phyloP scores from a whole-genome alignment of 1,140 invertebrate genomes.

The Papilio polytes region DNA sequence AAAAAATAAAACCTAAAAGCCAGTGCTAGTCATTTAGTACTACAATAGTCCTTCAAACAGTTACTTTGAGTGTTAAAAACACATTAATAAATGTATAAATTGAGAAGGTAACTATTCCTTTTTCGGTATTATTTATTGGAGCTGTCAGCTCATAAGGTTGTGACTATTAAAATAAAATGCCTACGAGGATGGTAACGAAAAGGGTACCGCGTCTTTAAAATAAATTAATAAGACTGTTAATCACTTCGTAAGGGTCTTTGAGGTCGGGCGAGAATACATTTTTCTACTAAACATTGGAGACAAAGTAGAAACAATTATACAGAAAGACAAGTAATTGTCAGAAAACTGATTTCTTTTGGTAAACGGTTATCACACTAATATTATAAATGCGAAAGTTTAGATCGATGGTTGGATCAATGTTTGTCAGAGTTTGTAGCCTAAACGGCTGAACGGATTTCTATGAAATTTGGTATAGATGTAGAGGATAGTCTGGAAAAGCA shows the following conservation, averaged over 20 bases:
- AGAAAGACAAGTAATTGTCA: constrained; percentile 12
- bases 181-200: constrained; percentile 41
- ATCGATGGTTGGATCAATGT: too few relatives aligned
- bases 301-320: constrained; percentile 33
- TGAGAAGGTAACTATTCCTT: not conserved
- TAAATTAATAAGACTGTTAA: constrained; percentile 71
- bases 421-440: too few relatives aligned
- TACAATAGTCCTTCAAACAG: not conserved
- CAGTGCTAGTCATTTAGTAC: too few relatives aligned
- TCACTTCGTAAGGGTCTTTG: constrained; percentile 50
- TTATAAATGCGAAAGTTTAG: too few relatives aligned
- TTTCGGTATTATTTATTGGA: constrained; percentile 6
- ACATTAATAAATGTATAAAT: not conserved
- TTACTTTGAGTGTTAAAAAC: not conserved
- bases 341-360: not conserved
- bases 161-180: constrained; percentile 32
- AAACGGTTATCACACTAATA: too few relatives aligned
- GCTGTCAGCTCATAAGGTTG: not conserved
- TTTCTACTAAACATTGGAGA: constrained; percentile 60
- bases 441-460: too few relatives aligned
- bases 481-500: too few relatives aligned
- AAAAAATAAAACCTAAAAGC: not conserved
- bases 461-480: too few relatives aligned
- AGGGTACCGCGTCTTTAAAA: constrained; percentile 55
- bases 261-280: constrained; percentile 59